Evolutionary conservation across 2,888 invertebrate genomes (phyloP).

Genomic region (Drosophila rubida): DNA sequence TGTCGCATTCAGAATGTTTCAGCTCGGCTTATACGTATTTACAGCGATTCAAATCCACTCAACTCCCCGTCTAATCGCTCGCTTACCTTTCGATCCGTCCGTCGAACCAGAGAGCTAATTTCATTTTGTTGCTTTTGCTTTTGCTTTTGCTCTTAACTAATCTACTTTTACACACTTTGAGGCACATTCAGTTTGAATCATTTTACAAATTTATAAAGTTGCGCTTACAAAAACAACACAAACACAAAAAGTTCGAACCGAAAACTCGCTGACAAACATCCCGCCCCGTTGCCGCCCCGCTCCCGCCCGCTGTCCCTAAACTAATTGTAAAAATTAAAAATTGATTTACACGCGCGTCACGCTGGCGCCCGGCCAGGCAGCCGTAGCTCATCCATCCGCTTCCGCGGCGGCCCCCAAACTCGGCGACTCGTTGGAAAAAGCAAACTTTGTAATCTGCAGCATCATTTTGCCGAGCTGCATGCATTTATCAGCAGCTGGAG

Average conservation of each 20-base stretch:
- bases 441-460: conserved; percentile 35
- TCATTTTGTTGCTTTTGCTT: conserved; percentile 19
- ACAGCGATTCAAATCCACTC: conserved; percentile 25
- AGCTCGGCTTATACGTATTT: conserved; percentile 40
- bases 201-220: conserved; percentile 72
- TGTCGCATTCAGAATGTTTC: conserved; percentile 39
- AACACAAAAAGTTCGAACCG: neutral
- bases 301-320: conserved; percentile 33
- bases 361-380: conserved; percentile 28
- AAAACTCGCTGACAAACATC: conserved; percentile 19
- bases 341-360: conserved; percentile 61
- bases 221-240: conserved; percentile 22
- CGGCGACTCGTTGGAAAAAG: neutral
- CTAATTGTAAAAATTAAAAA: conserved; percentile 78
- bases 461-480: conserved; percentile 46
- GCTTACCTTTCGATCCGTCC: neutral
- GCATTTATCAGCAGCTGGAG: conserved; percentile 66
- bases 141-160: conserved; percentile 40
- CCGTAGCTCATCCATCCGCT: neutral
- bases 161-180: conserved; percentile 69
- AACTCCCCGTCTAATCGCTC: neutral
- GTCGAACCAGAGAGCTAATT: conserved; percentile 2
- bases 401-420: neutral
- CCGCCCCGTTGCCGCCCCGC: neutral
- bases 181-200: conserved; percentile 79